A percentile compares a stretch with the other conserved stretches of the same genome.
Conservation (phyloP, 1,140 invertebrate genomes). For the Solenopsis fugax region DNA sequence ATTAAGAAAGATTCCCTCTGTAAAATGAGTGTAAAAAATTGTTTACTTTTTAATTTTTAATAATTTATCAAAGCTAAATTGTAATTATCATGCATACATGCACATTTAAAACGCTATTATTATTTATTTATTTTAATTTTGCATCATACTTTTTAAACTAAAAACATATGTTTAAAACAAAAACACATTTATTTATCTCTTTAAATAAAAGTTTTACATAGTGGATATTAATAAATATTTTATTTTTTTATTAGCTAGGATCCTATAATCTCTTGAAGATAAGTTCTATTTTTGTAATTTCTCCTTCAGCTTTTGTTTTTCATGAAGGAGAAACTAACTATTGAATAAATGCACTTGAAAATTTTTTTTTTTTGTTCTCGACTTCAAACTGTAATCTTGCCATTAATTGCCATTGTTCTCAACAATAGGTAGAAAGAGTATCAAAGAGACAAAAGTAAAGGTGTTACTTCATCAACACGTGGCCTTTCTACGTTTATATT, state of each 20-base stretch:
- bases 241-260: neutral
- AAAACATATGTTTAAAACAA: no score
- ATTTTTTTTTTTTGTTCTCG: slow-evolving; percentile 28
- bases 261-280: neutral
- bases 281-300: slow-evolving; percentile 43
- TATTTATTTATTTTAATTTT: no score
- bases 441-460: slow-evolving; percentile 9
- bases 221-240: no score
- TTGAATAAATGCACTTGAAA: slow-evolving; percentile 63
- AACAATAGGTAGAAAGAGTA: slow-evolving; percentile 57
- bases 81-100: no score
- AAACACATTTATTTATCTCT: no score
- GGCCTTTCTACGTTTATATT: neutral
- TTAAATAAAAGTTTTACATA: no score
- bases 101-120: no score
- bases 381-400: slow-evolving; percentile 71
- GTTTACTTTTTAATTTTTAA: no score
- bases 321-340: slow-evolving; percentile 49
- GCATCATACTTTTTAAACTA: no score
- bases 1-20: no score
- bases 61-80: no score
- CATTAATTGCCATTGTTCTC: slow-evolving; percentile 75
- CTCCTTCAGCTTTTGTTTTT: slow-evolving; percentile 48
- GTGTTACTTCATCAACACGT: neutral
- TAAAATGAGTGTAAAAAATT: no score